A percentile compares a stretch with the other conserved stretches of the same genome.
These are phyloP conservation scores for Muscicapa comitata DNA, from an alignment of 2,797 vertebrate genomes.

Conservation along the genomic window DNA sequence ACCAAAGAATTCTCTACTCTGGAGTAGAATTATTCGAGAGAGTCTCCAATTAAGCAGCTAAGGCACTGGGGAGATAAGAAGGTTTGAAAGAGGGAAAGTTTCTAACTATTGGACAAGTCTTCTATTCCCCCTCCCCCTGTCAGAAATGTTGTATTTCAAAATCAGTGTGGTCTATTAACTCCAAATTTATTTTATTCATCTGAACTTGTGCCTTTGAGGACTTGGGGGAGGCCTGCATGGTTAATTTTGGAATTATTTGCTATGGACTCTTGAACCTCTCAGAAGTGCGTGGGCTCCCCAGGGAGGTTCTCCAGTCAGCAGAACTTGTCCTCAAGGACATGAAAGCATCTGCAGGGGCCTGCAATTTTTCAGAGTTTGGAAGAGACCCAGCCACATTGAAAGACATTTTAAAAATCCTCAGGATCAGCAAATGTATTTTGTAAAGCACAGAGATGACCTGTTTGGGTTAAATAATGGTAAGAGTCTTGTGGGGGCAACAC, in stretches of 20 bases:
- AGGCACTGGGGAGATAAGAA: neutral
- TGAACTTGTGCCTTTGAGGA: neutral
- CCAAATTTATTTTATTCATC: conserved; percentile 3
- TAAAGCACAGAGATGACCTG: neutral
- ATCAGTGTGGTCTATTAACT: conserved; percentile 7
- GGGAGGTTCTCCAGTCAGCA: neutral
- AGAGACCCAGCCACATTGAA: neutral
- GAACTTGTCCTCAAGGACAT: conserved; percentile 36
- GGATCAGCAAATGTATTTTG: neutral
- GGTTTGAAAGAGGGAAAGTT: neutral
- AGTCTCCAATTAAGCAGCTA: neutral
- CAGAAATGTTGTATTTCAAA: neutral
- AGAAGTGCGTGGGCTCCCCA: neutral
- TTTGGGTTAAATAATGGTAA: neutral
- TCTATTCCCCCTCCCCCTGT: neutral
- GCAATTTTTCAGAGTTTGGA: neutral
- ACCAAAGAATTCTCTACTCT: neutral
- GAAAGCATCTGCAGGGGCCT: conserved; percentile 5
- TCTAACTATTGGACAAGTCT: neutral
- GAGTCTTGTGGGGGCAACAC: neutral
- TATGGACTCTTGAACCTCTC: conserved; percentile 22
- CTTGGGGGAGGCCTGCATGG: neutral
- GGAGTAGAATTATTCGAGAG: neutral
- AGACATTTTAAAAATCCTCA: neutral
- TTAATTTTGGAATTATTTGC: conserved; percentile 48